These are phyloP conservation scores for Lasiommata megera DNA, from an alignment of 2,888 invertebrate species.

Conservation along the genomic window DNA sequence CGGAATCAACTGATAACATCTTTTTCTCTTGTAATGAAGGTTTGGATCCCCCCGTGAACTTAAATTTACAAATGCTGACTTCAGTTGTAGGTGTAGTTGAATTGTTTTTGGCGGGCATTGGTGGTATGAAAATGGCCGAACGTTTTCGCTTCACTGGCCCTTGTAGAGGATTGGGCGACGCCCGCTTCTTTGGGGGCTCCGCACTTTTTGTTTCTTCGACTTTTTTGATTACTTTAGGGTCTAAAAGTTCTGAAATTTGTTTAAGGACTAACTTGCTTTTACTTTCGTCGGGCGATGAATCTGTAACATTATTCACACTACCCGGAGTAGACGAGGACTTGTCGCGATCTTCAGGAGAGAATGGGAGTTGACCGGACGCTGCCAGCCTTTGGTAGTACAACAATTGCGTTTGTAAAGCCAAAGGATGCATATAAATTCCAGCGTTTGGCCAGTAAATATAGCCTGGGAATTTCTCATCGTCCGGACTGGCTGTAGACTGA, in stretches of 20 bases:
- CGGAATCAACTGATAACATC: constrained; percentile 94
- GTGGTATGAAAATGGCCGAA: constrained; percentile 92
- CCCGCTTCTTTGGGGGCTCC: constrained; percentile 66
- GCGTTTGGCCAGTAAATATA: constrained; percentile 87
- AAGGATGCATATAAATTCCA: constrained; percentile 87
- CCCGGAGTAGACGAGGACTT: constrained; percentile 57
- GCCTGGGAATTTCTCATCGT: constrained; percentile 68
- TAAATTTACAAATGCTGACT: constrained; percentile 95
- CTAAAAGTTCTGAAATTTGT: constrained; percentile 70
- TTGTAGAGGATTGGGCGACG: constrained; percentile 59
- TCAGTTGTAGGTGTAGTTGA: constrained; percentile 90
- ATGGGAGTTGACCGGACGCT: constrained; percentile 72
- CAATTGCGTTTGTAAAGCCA: constrained; percentile 86
- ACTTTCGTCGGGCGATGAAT: constrained; percentile 64
- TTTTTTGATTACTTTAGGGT: constrained; percentile 68
- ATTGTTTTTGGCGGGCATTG: constrained; percentile 87
- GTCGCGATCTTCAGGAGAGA: constrained; percentile 56
- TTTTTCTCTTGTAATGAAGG: constrained; percentile 95
- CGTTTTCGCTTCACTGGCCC: constrained; percentile 86
- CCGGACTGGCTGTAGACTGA: constrained; percentile 58
- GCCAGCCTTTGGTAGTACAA: constrained; percentile 89
- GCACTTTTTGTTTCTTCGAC: constrained; percentile 60
- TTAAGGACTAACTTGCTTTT: constrained; percentile 70
- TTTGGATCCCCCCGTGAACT: constrained; percentile 95
- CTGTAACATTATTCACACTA: constrained; percentile 48